A percentile compares a stretch with the other conserved stretches of the same genome.
Evolutionary conservation across 2,797 vertebrate genomes (phyloP).

Genomic region (Chaenodraco wilsoni): DNA sequence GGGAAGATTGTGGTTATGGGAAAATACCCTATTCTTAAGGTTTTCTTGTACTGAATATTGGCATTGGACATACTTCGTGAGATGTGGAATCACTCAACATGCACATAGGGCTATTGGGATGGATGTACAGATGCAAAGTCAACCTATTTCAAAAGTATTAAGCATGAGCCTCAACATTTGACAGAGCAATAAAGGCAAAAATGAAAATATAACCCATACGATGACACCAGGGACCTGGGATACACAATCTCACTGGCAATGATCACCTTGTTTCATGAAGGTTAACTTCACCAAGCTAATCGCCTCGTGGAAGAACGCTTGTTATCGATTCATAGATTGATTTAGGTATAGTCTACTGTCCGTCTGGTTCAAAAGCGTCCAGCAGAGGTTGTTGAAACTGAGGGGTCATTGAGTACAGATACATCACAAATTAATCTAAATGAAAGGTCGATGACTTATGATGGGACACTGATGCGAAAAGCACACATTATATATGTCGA

Average conservation of each 20-base stretch:
- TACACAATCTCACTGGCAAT: neutral
- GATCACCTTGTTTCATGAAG: constrained; percentile 1
- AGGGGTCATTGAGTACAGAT: constrained; percentile 2
- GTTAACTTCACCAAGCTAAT: neutral
- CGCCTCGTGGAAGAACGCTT: constrained; percentile 1
- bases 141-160: neutral
- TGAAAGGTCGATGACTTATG: neutral
- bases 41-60: neutral
- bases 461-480: neutral
- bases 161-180: neutral
- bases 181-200: neutral
- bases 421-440: neutral
- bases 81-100: neutral
- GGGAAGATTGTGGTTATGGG: neutral
- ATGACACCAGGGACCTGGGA: neutral
- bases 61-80: neutral
- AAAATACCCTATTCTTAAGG: too few relatives aligned
- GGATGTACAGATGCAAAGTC: neutral
- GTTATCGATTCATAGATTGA: constrained; percentile 31
- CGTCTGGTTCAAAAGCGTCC: neutral
- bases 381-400: neutral
- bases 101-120: neutral
- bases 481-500: neutral
- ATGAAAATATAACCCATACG: neutral
- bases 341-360: constrained; percentile 20